These are phyloP conservation scores for Tachina fera DNA, from an alignment of 2,888 invertebrate genomes.

Conservation along the genomic window DNA sequence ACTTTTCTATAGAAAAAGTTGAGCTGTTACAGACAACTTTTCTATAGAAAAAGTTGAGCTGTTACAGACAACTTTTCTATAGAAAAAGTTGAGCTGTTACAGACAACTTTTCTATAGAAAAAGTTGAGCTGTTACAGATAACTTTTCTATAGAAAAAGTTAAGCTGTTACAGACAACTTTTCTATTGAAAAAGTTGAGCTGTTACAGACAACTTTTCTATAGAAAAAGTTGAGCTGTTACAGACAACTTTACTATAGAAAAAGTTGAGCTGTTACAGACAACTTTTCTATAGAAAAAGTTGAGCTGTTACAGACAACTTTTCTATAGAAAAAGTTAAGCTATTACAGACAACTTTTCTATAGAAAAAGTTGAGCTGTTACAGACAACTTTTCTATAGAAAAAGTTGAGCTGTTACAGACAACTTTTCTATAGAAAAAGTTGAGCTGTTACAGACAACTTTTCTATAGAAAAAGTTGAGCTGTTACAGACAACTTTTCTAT, in stretches of 20 bases:
- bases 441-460: neutral
- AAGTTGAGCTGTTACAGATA: neutral
- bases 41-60: neutral
- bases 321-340: neutral
- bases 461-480: neutral
- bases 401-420: neutral
- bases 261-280: neutral
- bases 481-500: neutral
- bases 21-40: neutral
- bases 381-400: conserved; percentile 2
- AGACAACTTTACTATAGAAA: neutral
- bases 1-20: neutral
- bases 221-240: neutral
- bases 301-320: neutral
- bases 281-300: neutral
- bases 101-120: conserved; percentile 2
- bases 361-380: neutral
- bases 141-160: neutral
- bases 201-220: neutral
- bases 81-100: neutral
- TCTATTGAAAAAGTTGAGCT: neutral
- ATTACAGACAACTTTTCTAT: neutral
- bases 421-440: neutral
- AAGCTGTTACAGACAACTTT: conserved; percentile 5
- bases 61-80: neutral